These are phyloP conservation scores for Carterocephalus palaemon DNA, from an alignment of 2,888 invertebrate species.

Conservation along the genomic window DNA sequence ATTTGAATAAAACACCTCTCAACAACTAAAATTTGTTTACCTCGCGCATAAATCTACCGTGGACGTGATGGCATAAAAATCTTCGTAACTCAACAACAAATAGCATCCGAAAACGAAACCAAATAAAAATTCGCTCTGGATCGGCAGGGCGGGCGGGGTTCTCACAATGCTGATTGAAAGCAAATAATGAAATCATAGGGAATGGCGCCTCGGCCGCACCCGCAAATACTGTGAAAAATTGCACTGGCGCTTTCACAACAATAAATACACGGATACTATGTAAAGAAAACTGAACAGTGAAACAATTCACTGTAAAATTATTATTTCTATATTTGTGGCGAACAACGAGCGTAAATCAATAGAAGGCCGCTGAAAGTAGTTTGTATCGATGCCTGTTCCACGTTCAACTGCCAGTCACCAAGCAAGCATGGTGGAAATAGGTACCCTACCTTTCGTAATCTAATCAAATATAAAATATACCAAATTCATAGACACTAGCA, in stretches of 20 bases:
- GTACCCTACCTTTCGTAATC: too few species aligned
- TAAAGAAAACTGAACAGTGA: neutral
- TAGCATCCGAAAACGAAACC: slow-evolving; percentile 73
- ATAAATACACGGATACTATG: slow-evolving; percentile 46
- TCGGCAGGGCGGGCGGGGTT: slow-evolving; percentile 44
- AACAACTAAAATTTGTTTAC: slow-evolving; percentile 16
- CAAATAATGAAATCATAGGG: slow-evolving; percentile 78
- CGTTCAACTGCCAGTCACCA: too few species aligned
- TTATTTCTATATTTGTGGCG: too few species aligned
- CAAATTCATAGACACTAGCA: too few species aligned
- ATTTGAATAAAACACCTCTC: slow-evolving; percentile 20
- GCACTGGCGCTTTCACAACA: slow-evolving; percentile 53
- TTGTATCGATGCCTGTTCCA: too few species aligned
- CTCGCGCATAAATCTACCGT: slow-evolving; percentile 19
- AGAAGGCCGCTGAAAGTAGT: too few species aligned
- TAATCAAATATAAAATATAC: too few species aligned
- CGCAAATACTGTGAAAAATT: slow-evolving; percentile 73
- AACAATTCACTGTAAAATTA: too few species aligned
- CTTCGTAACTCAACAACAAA: slow-evolving; percentile 67
- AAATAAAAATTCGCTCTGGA: slow-evolving; percentile 70
- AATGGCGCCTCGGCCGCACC: slow-evolving; percentile 52
- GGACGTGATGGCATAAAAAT: slow-evolving; percentile 42
- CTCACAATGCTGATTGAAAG: slow-evolving; percentile 78
- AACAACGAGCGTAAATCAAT: too few species aligned
- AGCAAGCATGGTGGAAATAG: too few species aligned